Conservation (phyloP, 2,888 invertebrate genomes). For the Clunio marinus region DNA sequence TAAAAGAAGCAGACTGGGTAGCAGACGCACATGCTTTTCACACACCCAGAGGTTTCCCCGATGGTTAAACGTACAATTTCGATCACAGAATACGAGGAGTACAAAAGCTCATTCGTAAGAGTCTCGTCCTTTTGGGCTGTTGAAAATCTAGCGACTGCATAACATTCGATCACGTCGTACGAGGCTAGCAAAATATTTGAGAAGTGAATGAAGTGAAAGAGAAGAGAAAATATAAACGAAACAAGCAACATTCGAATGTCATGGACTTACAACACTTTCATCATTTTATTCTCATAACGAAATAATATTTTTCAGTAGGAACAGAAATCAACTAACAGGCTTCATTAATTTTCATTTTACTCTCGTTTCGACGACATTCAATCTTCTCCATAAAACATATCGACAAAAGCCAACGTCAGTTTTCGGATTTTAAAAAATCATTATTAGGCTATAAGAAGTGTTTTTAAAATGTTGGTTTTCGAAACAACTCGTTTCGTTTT, state of each 20-base stretch:
- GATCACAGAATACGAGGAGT: conserved; percentile 36
- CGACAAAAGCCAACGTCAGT: conserved; percentile 17
- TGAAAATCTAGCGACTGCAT: conserved; percentile 39
- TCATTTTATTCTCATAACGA: neutral
- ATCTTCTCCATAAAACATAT: too few relatives aligned
- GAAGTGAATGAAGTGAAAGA: too few relatives aligned
- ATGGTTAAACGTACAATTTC: conserved; percentile 26
- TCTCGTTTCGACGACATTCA: conserved; percentile 3
- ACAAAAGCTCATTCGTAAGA: conserved; percentile 18
- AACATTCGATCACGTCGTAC: conserved; percentile 36
- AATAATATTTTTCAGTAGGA: conserved; percentile 5
- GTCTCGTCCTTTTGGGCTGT: conserved; percentile 38
- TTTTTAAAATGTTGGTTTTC: neutral
- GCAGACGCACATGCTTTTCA: too few relatives aligned
- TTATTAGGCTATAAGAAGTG: conserved; percentile 20
- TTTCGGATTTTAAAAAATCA: conserved; percentile 33
- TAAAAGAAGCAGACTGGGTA: too few relatives aligned
- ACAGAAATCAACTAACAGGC: neutral
- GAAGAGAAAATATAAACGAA: too few relatives aligned
- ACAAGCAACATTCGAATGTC: too few relatives aligned
- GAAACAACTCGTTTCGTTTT: neutral
- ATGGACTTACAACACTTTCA: too few relatives aligned
- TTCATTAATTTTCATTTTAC: neutral
- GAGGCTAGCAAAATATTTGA: conserved; percentile 4
- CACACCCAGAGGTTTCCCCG: conserved; percentile 15